Percentiles rank a stretch among this genome's conserved stretches.
Evolutionary conservation across 2,797 vertebrate species (phyloP).

Genomic region (Moxostoma hubbsi): DNA sequence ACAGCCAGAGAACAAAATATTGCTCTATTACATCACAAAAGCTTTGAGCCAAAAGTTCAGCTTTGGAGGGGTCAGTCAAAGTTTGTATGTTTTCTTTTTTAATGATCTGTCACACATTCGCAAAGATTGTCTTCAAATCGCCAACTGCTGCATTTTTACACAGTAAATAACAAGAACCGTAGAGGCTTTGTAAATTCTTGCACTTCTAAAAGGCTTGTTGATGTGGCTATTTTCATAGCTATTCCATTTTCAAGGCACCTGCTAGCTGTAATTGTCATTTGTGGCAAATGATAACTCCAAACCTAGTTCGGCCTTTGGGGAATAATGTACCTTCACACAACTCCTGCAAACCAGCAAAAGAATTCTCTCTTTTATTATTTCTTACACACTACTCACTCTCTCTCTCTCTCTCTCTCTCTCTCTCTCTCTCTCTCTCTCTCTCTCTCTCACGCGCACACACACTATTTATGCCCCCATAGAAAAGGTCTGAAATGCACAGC

Average conservation of each 20-base stretch:
- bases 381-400: too few relatives aligned
- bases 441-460: not conserved
- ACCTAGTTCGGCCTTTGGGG: conserved; percentile 14
- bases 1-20: not conserved
- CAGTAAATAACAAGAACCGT: conserved; percentile 53
- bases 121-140: conserved; percentile 43
- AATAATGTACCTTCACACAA: conserved; percentile 7
- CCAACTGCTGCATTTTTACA: conserved; percentile 64
- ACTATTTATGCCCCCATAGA: not conserved
- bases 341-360: not conserved
- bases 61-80: conserved; percentile 40
- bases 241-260: not conserved
- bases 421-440: not conserved
- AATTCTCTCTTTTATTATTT: not conserved
- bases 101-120: conserved; percentile 16
- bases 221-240: not conserved
- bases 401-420: not conserved
- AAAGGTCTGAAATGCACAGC: not conserved
- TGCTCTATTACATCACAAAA: not conserved
- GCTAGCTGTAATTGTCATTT: conserved; percentile 41
- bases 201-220: conserved; percentile 17
- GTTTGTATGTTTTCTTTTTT: conserved; percentile 58
- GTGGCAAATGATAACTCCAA: conserved; percentile 1
- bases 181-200: conserved; percentile 38
- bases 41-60: not conserved